These are phyloP conservation scores for Toxotes chatareus DNA, from an alignment of 2,113 vertebrate species.

Conservation along the genomic window DNA sequence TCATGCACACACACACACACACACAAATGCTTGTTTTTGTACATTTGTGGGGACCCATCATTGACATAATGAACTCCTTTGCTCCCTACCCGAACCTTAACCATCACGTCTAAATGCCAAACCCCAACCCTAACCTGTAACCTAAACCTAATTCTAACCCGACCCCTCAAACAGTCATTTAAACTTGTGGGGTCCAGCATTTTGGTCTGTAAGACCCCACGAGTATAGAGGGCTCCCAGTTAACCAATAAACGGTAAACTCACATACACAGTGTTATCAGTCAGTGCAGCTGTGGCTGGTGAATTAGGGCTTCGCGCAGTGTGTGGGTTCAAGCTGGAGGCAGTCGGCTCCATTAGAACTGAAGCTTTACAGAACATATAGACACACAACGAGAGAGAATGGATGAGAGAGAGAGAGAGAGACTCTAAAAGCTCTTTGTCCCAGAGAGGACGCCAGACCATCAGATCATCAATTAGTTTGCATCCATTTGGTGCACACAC, in stretches of 20 bases:
- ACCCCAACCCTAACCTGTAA: no score
- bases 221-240: no score
- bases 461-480: slow-evolving; percentile 63
- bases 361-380: slow-evolving; percentile 54
- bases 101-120: no score
- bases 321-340: slow-evolving; percentile 54
- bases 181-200: no score
- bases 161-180: no score
- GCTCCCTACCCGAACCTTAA: no score
- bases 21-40: not conserved
- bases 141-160: no score
- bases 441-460: slow-evolving; percentile 39
- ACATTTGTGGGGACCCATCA: no score
- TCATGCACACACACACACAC: not conserved
- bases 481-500: slow-evolving; percentile 42
- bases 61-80: no score
- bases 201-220: no score
- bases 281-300: slow-evolving; percentile 61
- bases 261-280: slow-evolving; percentile 46
- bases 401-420: slow-evolving; percentile 23
- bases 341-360: slow-evolving; percentile 61
- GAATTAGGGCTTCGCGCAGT: slow-evolving; percentile 37
- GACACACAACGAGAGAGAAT: slow-evolving; percentile 26
- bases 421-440: slow-evolving; percentile 65
- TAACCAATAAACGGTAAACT: not conserved